These are phyloP conservation scores for Tetraodon nigroviridis DNA, from an alignment of 2,113 vertebrate genomes.

Conservation along the genomic window DNA sequence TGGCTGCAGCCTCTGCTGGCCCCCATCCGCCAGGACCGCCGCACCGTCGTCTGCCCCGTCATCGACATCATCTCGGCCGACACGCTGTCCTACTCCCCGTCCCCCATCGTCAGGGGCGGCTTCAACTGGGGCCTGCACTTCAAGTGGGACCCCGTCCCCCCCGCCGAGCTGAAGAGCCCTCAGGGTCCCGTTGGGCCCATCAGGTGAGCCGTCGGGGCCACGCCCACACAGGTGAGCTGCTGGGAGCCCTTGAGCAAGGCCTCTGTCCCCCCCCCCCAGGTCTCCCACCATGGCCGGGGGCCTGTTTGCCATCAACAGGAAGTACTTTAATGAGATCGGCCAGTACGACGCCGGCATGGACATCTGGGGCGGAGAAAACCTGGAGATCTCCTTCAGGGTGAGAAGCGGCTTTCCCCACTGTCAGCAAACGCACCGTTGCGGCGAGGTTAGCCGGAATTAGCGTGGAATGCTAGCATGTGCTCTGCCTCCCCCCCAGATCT, in stretches of 20 bases:
- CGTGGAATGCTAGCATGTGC: not conserved
- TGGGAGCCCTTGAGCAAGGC: no score
- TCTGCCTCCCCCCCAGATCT: slow-evolving; percentile 77
- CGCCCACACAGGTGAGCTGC: no score
- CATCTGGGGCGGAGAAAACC: slow-evolving; percentile 97
- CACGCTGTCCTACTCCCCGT: slow-evolving; percentile 89
- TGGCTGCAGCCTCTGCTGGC: slow-evolving; percentile 90
- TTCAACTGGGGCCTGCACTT: slow-evolving; percentile 99
- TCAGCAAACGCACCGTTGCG: not conserved
- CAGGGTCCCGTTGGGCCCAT: slow-evolving; percentile 80
- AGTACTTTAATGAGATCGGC: slow-evolving; percentile 89
- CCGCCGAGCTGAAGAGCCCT: slow-evolving; percentile 77
- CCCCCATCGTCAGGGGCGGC: slow-evolving; percentile 90
- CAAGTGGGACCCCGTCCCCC: slow-evolving; percentile 94
- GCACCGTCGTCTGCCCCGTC: slow-evolving; percentile 88
- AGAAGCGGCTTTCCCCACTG: not conserved
- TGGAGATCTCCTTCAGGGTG: slow-evolving; percentile 97
- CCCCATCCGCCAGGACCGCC: slow-evolving; percentile 73
- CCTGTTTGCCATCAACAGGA: slow-evolving; percentile 93
- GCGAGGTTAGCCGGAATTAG: no score
- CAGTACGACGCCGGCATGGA: slow-evolving; percentile 96
- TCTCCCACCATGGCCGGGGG: slow-evolving; percentile 98
- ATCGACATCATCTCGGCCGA: slow-evolving; percentile 97
- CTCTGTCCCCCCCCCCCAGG: slow-evolving; percentile 57
- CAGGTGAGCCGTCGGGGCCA: slow-evolving; percentile 66